Percentiles rank a stretch among this genome's conserved stretches.
These are phyloP conservation scores for Lithophane semibrunnea DNA, from an alignment of 2,888 invertebrate species.

Conservation along the genomic window DNA sequence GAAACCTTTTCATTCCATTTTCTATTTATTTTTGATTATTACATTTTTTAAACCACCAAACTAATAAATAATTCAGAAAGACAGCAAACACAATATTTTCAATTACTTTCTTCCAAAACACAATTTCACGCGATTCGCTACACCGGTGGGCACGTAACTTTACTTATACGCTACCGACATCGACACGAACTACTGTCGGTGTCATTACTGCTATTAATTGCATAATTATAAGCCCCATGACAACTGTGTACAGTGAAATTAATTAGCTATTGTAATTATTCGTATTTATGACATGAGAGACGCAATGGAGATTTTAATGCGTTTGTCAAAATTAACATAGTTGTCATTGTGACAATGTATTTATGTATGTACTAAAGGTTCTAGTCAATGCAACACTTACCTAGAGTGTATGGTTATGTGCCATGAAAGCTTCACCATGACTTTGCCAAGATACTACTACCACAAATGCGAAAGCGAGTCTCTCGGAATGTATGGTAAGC, in stretches of 20 bases:
- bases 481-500: no score
- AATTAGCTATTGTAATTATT: slow-evolving; percentile 59
- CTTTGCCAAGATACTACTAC: neutral
- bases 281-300: slow-evolving; percentile 38
- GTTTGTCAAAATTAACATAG: slow-evolving; percentile 7
- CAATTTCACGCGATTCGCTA: slow-evolving; percentile 43
- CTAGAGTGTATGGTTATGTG: neutral
- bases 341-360: neutral
- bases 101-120: slow-evolving; percentile 47
- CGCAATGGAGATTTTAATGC: slow-evolving; percentile 18
- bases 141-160: slow-evolving; percentile 29
- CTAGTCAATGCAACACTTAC: neutral
- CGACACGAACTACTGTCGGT: slow-evolving; percentile 6
- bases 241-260: slow-evolving; percentile 51
- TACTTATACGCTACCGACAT: slow-evolving; percentile 18
- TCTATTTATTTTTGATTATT: neutral
- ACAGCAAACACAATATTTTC: slow-evolving; percentile 7
- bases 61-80: neutral
- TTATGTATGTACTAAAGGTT: neutral
- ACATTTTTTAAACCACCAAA: neutral
- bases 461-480: neutral
- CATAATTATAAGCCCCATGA: slow-evolving; percentile 59
- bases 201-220: slow-evolving; percentile 52
- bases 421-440: neutral
- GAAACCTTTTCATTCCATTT: neutral